Conservation (phyloP, 2,797 vertebrate genomes). For the Microcaecilia unicolor region DNA sequence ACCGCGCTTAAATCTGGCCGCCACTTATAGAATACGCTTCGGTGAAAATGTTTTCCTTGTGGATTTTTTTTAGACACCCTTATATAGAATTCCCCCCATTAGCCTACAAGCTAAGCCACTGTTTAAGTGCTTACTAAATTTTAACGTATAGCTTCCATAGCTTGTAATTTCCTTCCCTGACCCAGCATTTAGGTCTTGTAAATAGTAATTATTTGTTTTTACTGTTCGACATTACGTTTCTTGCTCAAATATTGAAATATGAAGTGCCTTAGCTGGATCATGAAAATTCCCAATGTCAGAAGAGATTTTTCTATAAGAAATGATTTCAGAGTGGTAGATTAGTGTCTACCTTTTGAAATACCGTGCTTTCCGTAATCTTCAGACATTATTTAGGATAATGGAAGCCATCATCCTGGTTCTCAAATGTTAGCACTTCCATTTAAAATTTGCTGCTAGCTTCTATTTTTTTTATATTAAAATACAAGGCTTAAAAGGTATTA, state of each 20-base stretch:
- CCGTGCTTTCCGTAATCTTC: slow-evolving; percentile 82
- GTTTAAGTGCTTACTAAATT: too few species aligned
- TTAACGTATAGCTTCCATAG: too few species aligned
- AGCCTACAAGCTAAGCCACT: too few species aligned
- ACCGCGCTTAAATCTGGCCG: too few species aligned
- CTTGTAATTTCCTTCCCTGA: too few species aligned
- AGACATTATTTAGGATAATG: slow-evolving; percentile 86
- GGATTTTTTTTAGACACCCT: too few species aligned
- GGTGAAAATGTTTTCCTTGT: too few species aligned
- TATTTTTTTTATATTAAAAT: slow-evolving; percentile 87
- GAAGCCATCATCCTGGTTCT: slow-evolving; percentile 67
- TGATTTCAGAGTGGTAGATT: slow-evolving; percentile 68
- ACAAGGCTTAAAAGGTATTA: slow-evolving; percentile 85
- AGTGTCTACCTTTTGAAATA: slow-evolving; percentile 71
- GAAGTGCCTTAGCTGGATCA: slow-evolving; percentile 27
- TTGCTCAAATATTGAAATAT: slow-evolving; percentile 62
- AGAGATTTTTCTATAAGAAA: slow-evolving; percentile 56
- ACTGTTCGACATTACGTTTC: slow-evolving; percentile 49
- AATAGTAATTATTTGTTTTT: slow-evolving; percentile 63
- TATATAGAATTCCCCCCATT: too few species aligned
- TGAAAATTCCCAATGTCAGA: slow-evolving; percentile 48
- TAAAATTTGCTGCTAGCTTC: slow-evolving; percentile 76
- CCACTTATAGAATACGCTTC: too few species aligned
- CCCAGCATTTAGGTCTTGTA: too few species aligned
- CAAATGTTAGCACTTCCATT: slow-evolving; percentile 71